Base-by-base conservation (phyloP, 2,888 invertebrate genomes). In the Harpalus rubripes region DNA sequence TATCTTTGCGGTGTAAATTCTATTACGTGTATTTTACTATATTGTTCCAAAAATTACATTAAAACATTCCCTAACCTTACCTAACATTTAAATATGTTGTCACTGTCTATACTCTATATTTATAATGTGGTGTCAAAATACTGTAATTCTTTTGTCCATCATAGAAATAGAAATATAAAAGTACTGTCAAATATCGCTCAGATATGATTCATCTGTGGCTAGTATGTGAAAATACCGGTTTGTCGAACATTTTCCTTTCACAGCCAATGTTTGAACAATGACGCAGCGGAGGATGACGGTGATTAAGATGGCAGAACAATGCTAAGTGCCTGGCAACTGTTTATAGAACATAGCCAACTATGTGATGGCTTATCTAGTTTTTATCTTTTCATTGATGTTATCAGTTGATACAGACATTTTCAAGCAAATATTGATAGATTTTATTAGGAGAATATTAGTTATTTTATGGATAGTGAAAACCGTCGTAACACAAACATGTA, bases 231-330 rank as follows among this genome's bases (percentile, higher is more conserved):
- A 10, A 74, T 74, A 52, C 74, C 52, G 52, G 74, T 74, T 74
- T 52, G 44, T 22, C 18, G 16, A 52, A 52, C 74, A 52, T 52
- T 74, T 74, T 74, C 74, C 74, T 74, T 74, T 18, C 74, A 74
- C 16, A 74, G 74, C 16, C 52, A 74, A 74, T 74, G 74, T 74
- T 74, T 74, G 74, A 74, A 56, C 74, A 74, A 22, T 74, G 74
- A 74, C 74, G 44, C 41, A 52, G 74, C 74, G 44, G 52, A 12
- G 52, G 74, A 74, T 52, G 74, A 74, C 26, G 52, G 26, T 74
- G 74, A 74, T 74, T 74, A 74, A 56, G 74, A 74, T 74, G 74
- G 74, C 52, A 74, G 44, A n/a, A 74, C 22, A 74, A 74, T 74
- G 74, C 22, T 44, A 52, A 52, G 52, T 74, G 74, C 26, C 8